These are phyloP conservation scores for Lucinisca nassula DNA, from an alignment of 2,888 invertebrate species.

Conservation along the genomic window DNA sequence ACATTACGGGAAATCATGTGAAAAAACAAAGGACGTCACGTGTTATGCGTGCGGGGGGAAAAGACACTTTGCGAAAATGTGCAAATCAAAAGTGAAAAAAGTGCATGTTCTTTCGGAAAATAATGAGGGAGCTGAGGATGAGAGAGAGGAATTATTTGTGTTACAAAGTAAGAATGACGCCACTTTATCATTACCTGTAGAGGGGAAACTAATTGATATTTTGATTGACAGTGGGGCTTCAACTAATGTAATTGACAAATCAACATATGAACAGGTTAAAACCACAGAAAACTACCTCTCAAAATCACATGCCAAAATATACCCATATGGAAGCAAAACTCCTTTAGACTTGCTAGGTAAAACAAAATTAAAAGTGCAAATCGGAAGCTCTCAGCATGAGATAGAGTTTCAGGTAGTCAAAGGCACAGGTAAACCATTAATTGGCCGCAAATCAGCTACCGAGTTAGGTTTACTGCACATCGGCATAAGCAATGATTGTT, in stretches of 20 bases:
- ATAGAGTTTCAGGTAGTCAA: too few relatives aligned
- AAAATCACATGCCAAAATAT: too few relatives aligned
- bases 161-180: background rate
- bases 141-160: background rate
- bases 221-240: constrained; percentile 7
- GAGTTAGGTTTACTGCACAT: background rate
- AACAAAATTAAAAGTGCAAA: background rate
- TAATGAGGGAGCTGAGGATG: background rate
- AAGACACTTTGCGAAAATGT: background rate
- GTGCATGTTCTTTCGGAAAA: constrained; percentile 5
- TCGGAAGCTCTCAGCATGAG: background rate
- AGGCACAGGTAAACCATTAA: constrained; percentile 6
- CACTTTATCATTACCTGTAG: constrained; percentile 6
- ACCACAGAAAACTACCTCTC: too few relatives aligned
- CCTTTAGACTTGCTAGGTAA: background rate
- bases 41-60: background rate
- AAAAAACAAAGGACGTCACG: too few relatives aligned
- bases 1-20: constrained; percentile 2
- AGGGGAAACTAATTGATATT: background rate
- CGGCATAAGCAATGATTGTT: background rate
- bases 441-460: background rate
- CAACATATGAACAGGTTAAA: too few relatives aligned
- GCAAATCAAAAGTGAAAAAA: background rate
- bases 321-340: background rate
- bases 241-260: background rate